Base-by-base conservation (phyloP, 2,797 vertebrate genomes). In the Scleropages formosus region DNA sequence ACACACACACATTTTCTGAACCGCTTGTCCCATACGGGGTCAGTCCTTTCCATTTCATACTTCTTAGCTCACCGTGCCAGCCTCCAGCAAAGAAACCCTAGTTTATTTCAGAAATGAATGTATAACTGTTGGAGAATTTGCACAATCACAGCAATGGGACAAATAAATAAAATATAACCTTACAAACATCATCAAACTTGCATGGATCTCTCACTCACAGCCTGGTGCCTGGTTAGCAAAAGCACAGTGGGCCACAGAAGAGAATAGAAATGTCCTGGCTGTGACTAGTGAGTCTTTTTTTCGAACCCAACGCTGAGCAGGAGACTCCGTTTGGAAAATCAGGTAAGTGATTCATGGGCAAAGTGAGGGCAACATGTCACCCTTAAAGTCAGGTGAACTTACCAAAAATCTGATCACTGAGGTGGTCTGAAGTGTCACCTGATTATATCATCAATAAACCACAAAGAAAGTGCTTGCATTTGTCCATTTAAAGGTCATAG, bases 71-170 rank as follows among this genome's bases (percentile, higher is more conserved):
- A 65, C n/a, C 62, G n/a, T 44, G 83, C 85, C 85, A 82, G 77
- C 79, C 51, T 82, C 85, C 85, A 75, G 79, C 81, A 74, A 81
- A 80, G 80, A 80, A 81, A 79, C 7, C 79, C 82, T 80, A 75
- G 84, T 68, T 82, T 81, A 75, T 81, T 82, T 86, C 84, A 89
- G 86, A 80, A 82, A 89, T 88, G 79, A 87, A 88, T 89, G 86
- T 70, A 85, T 89, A 87, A 88, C 85, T 84, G 84, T 87, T 82
- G 81, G 88, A 85, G 87, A 80, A 85, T 83, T 85, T 82, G 82
- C 82, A 80, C 80, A 84, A 86, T 87, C 84, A 85, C 53, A 77
- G 75, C 75, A 75, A 82, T 78, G 79, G 77, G 20, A 26, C 76
- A 80, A 85, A 80, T 83, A 79, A 85, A 80, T 79, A 61, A 51